phyloP scores from a whole-genome alignment of 1,140 invertebrate genomes.

The Brachystomella parvula region DNA sequence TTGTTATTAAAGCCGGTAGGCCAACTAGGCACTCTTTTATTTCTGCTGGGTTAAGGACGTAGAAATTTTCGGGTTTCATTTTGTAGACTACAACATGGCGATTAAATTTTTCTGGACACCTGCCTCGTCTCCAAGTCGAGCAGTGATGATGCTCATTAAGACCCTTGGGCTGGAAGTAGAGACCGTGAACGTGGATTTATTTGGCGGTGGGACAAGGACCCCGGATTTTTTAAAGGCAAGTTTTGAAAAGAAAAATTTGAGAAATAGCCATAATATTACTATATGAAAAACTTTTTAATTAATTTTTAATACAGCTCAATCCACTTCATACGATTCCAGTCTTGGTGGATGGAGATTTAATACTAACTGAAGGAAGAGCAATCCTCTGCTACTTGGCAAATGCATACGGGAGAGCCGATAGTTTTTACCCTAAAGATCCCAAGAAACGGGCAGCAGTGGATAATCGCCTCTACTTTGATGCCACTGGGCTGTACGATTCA shows the following conservation, averaged over 20 bases:
- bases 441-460: constrained; percentile 61
- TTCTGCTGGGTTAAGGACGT: no score
- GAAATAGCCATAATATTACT: no score
- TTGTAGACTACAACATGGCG: no score
- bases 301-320: constrained; percentile 48
- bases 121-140: constrained; percentile 57
- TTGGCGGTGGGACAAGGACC: constrained; percentile 59
- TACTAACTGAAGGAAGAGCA: constrained; percentile 53
- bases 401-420: constrained; percentile 60
- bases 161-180: constrained; percentile 63
- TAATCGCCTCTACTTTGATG: constrained; percentile 64
- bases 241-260: not conserved
- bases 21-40: no score
- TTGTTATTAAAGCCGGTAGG: no score
- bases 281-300: not conserved
- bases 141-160: constrained; percentile 56
- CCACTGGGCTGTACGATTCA: constrained; percentile 54
- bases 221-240: constrained; percentile 64
- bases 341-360: constrained; percentile 56
- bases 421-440: constrained; percentile 59
- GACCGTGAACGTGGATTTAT: constrained; percentile 55
- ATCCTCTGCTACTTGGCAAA: constrained; percentile 54
- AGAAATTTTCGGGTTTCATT: no score
- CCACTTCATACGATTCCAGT: constrained; percentile 61
- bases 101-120: constrained; percentile 64